phyloP scores from a whole-genome alignment of 2,888 invertebrate species.

The Mycalesis mineus region DNA sequence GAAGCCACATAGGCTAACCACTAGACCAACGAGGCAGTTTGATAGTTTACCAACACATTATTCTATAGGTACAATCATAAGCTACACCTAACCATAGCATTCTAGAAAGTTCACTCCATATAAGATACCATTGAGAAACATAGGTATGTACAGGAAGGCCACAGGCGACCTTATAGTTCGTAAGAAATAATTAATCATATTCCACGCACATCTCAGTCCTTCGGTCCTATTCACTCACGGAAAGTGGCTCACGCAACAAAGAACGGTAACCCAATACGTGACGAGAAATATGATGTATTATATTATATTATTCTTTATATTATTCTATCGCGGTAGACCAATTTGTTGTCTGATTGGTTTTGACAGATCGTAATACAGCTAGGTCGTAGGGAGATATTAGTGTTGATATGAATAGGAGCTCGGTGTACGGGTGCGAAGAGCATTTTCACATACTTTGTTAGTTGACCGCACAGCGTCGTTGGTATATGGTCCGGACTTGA shows the following conservation, averaged over 20 bases:
- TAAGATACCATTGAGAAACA: slow-evolving; percentile 31
- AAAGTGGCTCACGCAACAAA: slow-evolving; percentile 76
- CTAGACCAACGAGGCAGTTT: too few species aligned
- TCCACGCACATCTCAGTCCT: slow-evolving; percentile 63
- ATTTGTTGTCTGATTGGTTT: slow-evolving; percentile 66
- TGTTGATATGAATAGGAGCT: too few species aligned
- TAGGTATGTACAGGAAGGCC: slow-evolving; percentile 28
- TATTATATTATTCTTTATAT: slow-evolving; percentile 62
- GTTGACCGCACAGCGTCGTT: too few species aligned
- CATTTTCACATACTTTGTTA: too few species aligned
- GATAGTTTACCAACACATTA: too few species aligned
- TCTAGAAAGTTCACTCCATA: slow-evolving; percentile 28
- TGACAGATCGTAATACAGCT: slow-evolving; percentile 46
- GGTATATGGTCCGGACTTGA: too few species aligned
- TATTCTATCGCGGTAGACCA: slow-evolving; percentile 61
- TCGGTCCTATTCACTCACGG: slow-evolving; percentile 66
- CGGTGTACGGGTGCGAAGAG: too few species aligned
- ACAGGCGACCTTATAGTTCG: slow-evolving; percentile 43
- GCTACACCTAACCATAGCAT: not conserved
- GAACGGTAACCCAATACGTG: slow-evolving; percentile 75
- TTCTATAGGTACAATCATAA: not conserved
- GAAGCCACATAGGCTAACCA: too few species aligned
- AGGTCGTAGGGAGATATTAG: not conserved
- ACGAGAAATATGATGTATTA: slow-evolving; percentile 71
- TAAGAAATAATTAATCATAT: slow-evolving; percentile 70